Base-by-base conservation (phyloP, 2,797 vertebrate species). In the Eupleurogrammus muticus region DNA sequence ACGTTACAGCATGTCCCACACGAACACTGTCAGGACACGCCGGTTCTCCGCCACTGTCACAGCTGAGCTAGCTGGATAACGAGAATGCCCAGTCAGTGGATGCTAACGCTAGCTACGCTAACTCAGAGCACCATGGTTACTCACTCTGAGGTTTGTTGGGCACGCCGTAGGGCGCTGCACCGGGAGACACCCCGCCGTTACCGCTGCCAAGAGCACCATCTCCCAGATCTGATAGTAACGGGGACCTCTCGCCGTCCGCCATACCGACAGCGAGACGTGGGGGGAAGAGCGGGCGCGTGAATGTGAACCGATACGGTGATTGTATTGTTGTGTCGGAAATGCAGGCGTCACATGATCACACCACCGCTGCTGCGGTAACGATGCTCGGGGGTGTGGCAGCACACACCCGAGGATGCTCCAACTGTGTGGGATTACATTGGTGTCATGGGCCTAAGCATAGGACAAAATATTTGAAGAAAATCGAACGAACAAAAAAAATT, bases 221-320 rank as follows among this genome's bases (percentile, higher is more conserved):
- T 63, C 95, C 94, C 55, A 95, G 86, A 66, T 97, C 96, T 16
- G 95, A 95, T 42, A 97, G 94, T 67, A 97, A 86, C 79, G 96
- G 96, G 75, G 96, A 97, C 82, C 96, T 95, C 93, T 97, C 96
- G 73, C 96, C 96, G 89, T 97, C 96, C 89, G 96, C 96, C 94
- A 96, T 96, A 86, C 87, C 93, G 91, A 92, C 67, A 92, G 84
- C 79, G 61, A 90, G 86, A 84, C 85, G 87, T 76, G 77, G 68
- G 77, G 70, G 47, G 47, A 60, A 51, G 79, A 69, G 77, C 59
- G 78, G 80, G 73, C 75, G 70, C 48, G 85, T 62, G 75, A 66
- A 44, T 56, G 69, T 59, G 47, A 85, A 82, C 73, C 79, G 82
- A 70, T 49, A 60, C 70, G 66, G 75, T 65, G 80, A 44, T 76